Conservation (phyloP, 2,113 vertebrate genomes). For the Sinosuthora webbiana region DNA sequence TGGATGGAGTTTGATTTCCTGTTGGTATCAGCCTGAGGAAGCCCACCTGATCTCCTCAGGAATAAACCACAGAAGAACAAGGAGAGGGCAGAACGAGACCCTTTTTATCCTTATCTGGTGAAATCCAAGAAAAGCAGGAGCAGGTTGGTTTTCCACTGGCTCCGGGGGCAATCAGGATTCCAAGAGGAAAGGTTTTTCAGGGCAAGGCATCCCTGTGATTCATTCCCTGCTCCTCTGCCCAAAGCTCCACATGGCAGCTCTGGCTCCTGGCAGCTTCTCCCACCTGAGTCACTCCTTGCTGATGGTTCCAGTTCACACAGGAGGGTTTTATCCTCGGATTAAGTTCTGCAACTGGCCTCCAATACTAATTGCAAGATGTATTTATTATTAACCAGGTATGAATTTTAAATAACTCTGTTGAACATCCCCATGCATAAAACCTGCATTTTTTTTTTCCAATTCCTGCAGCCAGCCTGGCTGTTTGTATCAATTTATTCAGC, state of each 20-base stretch:
- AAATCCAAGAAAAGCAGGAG: not conserved
- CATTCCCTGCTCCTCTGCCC: not conserved
- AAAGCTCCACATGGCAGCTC: not conserved
- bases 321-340: not conserved
- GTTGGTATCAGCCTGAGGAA: not conserved
- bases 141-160: not conserved
- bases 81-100: not conserved
- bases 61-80: not conserved
- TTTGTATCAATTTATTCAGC: not conserved
- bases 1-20: not conserved
- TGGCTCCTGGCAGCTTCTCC: not conserved
- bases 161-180: not conserved
- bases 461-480: not conserved
- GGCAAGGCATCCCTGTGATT: not conserved
- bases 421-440: not conserved
- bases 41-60: not conserved
- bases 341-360: not conserved
- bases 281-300: not conserved
- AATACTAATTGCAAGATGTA: not conserved
- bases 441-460: not conserved
- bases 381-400: slow-evolving; percentile 51
- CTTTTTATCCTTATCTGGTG: not conserved
- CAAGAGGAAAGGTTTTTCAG: not conserved
- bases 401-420: slow-evolving; percentile 18
- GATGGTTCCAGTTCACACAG: not conserved